Evolutionary conservation across 2,113 vertebrate species (phyloP).

Genomic region (Catagonus wagneri): DNA sequence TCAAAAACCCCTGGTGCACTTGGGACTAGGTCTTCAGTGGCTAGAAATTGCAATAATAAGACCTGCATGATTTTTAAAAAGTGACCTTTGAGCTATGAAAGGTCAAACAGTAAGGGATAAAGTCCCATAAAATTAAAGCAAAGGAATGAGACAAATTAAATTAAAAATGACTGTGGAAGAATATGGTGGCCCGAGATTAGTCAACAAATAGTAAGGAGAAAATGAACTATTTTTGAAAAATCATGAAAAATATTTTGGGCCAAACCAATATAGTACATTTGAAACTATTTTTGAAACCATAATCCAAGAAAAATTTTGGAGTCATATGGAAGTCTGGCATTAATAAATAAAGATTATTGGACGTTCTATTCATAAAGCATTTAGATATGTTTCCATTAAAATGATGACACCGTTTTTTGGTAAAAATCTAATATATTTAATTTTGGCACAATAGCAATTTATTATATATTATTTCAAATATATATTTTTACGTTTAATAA

Average conservation of each 20-base stretch:
- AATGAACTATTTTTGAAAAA: background rate
- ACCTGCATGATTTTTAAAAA: background rate
- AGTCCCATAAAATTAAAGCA: background rate
- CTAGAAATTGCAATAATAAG: background rate
- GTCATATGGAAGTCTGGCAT: background rate
- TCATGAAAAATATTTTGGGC: background rate
- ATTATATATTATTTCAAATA: conserved; percentile 63
- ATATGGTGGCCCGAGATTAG: background rate
- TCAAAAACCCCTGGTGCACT: background rate
- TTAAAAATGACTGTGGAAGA: background rate
- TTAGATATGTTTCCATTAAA: conserved; percentile 50
- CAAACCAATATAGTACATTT: background rate
- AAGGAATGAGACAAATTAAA: background rate
- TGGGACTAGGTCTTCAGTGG: background rate
- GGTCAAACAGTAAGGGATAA: background rate
- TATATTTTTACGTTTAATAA: background rate
- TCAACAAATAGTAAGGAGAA: background rate
- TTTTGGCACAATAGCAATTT: conserved; percentile 72
- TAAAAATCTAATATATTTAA: conserved; percentile 70
- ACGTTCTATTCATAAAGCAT: background rate
- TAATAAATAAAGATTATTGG: background rate
- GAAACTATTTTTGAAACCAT: background rate
- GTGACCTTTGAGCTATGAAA: background rate
- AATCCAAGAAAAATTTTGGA: background rate
- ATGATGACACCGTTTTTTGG: conserved; percentile 61